Evolutionary conservation across 2,113 vertebrate genomes (phyloP).

Genomic region (Otus sunia): DNA sequence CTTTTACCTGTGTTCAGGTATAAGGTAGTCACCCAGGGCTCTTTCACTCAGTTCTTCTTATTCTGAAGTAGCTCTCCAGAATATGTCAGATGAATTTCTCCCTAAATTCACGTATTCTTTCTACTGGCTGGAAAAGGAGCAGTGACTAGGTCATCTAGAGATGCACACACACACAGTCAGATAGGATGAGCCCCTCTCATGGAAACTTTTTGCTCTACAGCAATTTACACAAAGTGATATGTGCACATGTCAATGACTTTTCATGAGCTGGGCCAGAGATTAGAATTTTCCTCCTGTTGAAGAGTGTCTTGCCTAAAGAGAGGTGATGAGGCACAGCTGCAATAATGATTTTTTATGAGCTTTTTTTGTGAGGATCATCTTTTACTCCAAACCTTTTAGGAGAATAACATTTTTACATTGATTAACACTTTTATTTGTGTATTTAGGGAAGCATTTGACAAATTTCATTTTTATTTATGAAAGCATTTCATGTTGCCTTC

Average conservation of each 20-base stretch:
- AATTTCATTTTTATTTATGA: constrained; percentile 36
- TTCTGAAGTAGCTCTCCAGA: not conserved
- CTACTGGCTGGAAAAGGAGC: not conserved
- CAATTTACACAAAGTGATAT: not conserved
- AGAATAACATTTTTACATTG: not conserved
- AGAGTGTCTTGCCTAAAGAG: not conserved
- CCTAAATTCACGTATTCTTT: not conserved
- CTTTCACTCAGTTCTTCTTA: not conserved
- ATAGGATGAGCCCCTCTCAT: not conserved
- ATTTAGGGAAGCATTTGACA: constrained; percentile 11
- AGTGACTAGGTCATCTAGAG: not conserved
- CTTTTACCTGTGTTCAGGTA: not conserved
- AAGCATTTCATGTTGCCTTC: constrained; percentile 21
- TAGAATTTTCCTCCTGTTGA: not conserved
- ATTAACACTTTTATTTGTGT: not conserved
- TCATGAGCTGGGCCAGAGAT: not conserved
- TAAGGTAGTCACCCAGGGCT: not conserved
- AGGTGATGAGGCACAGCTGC: not conserved
- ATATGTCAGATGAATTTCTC: not conserved
- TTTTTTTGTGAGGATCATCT: not conserved
- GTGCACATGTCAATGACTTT: not conserved
- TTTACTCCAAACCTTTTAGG: not conserved
- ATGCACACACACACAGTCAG: not conserved
- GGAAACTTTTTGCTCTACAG: not conserved
- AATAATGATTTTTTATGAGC: not conserved